Conservation (phyloP, 2,797 vertebrate genomes). For the Labroides dimidiatus region DNA sequence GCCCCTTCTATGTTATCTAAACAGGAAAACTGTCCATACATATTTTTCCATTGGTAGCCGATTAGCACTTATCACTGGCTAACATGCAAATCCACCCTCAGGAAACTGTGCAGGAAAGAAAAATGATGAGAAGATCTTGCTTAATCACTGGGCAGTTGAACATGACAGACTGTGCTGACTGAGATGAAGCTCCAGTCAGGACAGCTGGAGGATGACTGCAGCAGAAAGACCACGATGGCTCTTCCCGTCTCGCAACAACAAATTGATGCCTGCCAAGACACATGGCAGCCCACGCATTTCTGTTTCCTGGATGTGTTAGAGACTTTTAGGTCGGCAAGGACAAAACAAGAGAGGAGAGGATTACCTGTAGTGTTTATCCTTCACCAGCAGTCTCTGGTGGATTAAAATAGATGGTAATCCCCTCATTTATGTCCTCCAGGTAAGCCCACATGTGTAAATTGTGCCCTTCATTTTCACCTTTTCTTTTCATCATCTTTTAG, state of each 20-base stretch:
- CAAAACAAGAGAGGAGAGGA: conserved; percentile 1
- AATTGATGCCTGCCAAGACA: conserved; percentile 33
- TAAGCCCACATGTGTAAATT: conserved; percentile 15
- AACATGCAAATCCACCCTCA: no score
- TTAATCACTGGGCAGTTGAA: neutral
- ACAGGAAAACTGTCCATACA: no score
- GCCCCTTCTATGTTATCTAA: no score
- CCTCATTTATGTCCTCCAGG: conserved; percentile 32
- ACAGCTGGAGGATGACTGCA: conserved; percentile 38
- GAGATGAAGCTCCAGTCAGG: conserved; percentile 2
- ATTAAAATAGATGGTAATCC: conserved; percentile 44
- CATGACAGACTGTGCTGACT: conserved; percentile 6
- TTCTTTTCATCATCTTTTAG: conserved; percentile 4
- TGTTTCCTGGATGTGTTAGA: conserved; percentile 12
- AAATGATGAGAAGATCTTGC: no score
- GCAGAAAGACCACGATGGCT: conserved; percentile 27
- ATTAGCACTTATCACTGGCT: no score
- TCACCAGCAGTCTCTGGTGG: conserved; percentile 40
- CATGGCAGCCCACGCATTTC: conserved; percentile 23
- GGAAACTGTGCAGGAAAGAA: no score
- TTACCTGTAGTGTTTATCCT: conserved; percentile 52
- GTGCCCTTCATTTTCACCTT: conserved; percentile 25
- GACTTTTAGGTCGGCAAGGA: neutral
- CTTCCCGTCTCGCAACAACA: conserved; percentile 24
- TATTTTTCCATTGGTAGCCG: no score